Evolutionary conservation across 2,113 vertebrate species (phyloP).

Genomic region (Chloropsis cyanopogon): DNA sequence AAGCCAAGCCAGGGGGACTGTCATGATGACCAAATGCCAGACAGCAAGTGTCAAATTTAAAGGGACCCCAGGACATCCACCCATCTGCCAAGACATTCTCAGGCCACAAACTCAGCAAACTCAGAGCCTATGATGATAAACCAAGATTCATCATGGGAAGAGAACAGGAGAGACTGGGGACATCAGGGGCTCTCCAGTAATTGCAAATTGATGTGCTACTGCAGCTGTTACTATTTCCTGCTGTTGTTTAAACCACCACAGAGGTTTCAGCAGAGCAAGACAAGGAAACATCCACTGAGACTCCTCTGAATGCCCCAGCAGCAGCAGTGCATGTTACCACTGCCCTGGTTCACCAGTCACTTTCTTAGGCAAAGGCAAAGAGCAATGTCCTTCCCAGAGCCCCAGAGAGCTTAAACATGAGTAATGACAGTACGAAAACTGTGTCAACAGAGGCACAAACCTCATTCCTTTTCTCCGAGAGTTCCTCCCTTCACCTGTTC

Average conservation of each 20-base stretch:
- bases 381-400: background rate
- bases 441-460: background rate
- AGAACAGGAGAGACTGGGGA: background rate
- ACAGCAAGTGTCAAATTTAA: background rate
- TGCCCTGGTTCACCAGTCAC: background rate
- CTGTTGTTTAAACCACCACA: background rate
- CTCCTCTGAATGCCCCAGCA: background rate
- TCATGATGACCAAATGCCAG: background rate
- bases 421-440: background rate
- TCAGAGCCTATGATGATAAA: background rate
- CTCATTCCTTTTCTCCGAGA: background rate
- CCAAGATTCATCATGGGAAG: background rate
- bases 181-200: background rate
- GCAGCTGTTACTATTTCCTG: background rate
- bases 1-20: background rate
- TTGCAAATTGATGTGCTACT: background rate
- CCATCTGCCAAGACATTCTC: background rate
- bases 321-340: background rate
- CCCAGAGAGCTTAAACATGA: accelerated
- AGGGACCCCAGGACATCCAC: background rate
- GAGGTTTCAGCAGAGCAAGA: background rate
- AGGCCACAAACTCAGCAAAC: background rate
- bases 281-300: background rate
- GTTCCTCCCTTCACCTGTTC: background rate
- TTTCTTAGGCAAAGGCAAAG: background rate